Conservation (phyloP, 37 sponge, comb jelly and placozoan genomes). For the Ianthella basta region DNA sequence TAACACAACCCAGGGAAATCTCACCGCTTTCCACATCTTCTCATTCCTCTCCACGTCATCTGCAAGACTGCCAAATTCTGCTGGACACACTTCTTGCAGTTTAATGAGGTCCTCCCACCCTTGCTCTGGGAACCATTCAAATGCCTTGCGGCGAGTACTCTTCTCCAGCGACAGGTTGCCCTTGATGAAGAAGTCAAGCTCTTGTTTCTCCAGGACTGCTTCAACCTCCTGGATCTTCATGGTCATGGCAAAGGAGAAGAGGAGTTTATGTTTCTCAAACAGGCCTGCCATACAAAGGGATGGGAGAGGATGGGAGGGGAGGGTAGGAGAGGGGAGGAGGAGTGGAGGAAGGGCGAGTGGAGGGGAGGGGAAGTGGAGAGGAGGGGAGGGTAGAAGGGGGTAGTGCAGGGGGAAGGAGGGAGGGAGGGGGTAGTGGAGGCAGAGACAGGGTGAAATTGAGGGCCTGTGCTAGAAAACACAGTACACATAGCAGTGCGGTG, state of each 20-base stretch:
- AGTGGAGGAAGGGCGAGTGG: neutral
- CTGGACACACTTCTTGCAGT: conserved; percentile 67
- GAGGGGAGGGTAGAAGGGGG: no score
- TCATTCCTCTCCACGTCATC: conserved; percentile 92
- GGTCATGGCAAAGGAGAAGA: conserved; percentile 99
- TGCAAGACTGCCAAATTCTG: conserved; percentile 85
- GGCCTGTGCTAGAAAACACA: no score
- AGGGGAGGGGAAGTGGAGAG: neutral
- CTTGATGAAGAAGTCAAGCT: conserved; percentile 98
- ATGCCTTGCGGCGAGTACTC: conserved; percentile 82
- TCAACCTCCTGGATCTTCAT: conserved; percentile 97
- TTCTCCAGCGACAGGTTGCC: conserved; percentile 98
- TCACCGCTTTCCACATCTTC: conserved; percentile 81
- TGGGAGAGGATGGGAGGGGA: neutral
- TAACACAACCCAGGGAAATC: no score
- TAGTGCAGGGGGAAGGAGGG: neutral
- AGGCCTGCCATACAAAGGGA: conserved; percentile 61
- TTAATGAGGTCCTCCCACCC: conserved; percentile 98
- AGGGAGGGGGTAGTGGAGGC: no score
- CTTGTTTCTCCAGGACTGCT: conserved; percentile 72
- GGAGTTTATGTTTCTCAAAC: conserved; percentile 97
- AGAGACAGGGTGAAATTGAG: no score
- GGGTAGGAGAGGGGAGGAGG: neutral
- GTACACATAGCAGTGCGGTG: no score
- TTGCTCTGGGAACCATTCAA: conserved; percentile 98